Base-by-base conservation (phyloP, 2,113 vertebrate species). In the Malurus melanocephalus region DNA sequence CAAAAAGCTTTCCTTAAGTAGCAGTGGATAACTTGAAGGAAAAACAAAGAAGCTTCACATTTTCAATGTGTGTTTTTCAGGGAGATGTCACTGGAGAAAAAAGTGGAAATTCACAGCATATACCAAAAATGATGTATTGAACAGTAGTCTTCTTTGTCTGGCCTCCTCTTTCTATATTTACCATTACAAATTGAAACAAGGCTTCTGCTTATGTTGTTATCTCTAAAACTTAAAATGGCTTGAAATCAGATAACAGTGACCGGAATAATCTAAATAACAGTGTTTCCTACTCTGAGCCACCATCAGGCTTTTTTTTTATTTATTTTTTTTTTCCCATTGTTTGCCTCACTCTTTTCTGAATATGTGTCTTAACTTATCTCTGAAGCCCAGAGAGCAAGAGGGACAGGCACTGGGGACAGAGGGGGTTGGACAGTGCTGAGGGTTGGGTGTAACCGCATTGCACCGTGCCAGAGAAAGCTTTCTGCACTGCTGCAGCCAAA, bases 181-280 rank as follows among this genome's bases (percentile, higher is more conserved):
- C 43, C 28, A 35, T 16, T 64, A 27, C 0, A 2, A 92, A 75
- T 2, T n/a, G 20, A 86, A 86, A 82, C 65, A 11, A 26, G 8
- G 1, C 19, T 90, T 75, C 62, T 84, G 66, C 15, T 35, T 81
- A 32, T 48, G 32, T 69, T 93, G 16, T 13, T 61, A 65, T 69
- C 43, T 55, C 38, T 84, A 59, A 91, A 88, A 53, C n/a, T 71
- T 67, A 66, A 88, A 86, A 79, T 65, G 40, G 7, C 22, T 91
- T 79, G 35, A 94, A 88, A 94, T 88, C 77, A 85, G 88, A 68
- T 79, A 93, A 91, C 19, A 35, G 30, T 40, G 77, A 76, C 66
- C 62, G 79, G 67, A 89, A 82, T 76, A 87, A 72, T 52, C 65
- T 83, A 65, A 71, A 66, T 65, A 88, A 49, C 24, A 56, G 11